Percentiles rank a stretch among this genome's conserved stretches.
phyloP scores from a whole-genome alignment of 92 coral and sea anemone species.

The Virgularia gustaviana region DNA sequence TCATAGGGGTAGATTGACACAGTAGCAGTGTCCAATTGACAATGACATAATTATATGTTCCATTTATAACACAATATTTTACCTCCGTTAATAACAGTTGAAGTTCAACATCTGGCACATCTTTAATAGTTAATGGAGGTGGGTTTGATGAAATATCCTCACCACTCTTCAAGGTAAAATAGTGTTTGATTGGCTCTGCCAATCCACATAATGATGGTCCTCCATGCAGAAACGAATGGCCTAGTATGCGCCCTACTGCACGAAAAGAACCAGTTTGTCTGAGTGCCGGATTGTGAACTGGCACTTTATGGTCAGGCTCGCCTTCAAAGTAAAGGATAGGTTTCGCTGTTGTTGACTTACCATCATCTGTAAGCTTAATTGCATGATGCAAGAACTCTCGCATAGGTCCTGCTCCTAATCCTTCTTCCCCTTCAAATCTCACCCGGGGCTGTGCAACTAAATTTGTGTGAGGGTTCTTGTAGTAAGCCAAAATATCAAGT shows the following conservation, averaged over 20 bases:
- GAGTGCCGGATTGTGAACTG: slow-evolving; percentile 48
- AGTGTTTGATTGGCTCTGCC: slow-evolving; percentile 49
- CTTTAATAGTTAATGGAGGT: slow-evolving; percentile 50
- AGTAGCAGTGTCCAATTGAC: neutral
- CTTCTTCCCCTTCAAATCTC: slow-evolving; percentile 59
- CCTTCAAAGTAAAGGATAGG: slow-evolving; percentile 62
- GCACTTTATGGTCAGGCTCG: slow-evolving; percentile 45
- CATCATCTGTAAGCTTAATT: slow-evolving; percentile 54
- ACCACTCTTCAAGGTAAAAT: slow-evolving; percentile 18
- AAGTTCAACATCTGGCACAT: slow-evolving; percentile 52
- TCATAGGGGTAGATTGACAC: too few species aligned
- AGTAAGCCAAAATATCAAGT: slow-evolving; percentile 47
- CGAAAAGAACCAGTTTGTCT: slow-evolving; percentile 47
- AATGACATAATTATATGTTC: neutral
- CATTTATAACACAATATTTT: neutral
- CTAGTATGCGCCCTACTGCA: slow-evolving; percentile 55
- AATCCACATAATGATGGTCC: slow-evolving; percentile 54
- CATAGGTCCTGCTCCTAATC: slow-evolving; percentile 41
- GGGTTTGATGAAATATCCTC: neutral
- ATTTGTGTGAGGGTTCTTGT: slow-evolving; percentile 51
- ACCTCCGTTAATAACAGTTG: slow-evolving; percentile 42
- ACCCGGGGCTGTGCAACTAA: slow-evolving; percentile 41
- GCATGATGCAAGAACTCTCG: slow-evolving; percentile 46
- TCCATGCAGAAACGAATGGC: slow-evolving; percentile 58
- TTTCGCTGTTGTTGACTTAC: slow-evolving; percentile 38